phyloP scores from a whole-genome alignment of 2,888 invertebrate genomes.

The Morinoia aosen region DNA sequence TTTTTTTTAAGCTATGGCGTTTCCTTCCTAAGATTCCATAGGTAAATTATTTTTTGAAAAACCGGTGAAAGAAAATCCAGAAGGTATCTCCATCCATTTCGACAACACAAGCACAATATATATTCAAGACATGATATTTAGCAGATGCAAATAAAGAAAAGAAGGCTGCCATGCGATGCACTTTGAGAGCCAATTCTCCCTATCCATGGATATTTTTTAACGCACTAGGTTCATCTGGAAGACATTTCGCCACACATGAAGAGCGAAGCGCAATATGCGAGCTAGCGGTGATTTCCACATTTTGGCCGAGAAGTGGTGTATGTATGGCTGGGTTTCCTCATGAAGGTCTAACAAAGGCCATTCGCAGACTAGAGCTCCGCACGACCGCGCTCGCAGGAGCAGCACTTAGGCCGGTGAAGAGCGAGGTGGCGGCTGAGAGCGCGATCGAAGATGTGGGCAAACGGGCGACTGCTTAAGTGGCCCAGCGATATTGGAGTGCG shows the following conservation, averaged over 20 bases:
- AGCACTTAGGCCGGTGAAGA: background rate
- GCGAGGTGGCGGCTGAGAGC: background rate
- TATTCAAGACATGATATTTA: no score
- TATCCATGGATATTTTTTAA: background rate
- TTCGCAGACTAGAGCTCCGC: slow-evolving; percentile 9
- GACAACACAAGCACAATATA: no score
- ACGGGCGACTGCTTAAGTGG: slow-evolving; percentile 12
- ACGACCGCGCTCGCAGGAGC: background rate
- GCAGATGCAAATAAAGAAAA: no score
- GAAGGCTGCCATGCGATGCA: no score
- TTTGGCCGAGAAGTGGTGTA: background rate
- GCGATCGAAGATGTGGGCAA: background rate
- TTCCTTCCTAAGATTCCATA: no score
- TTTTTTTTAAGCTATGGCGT: no score
- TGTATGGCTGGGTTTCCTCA: background rate
- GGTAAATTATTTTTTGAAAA: no score
- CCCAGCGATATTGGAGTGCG: background rate
- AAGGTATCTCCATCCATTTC: no score
- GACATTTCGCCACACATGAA: background rate
- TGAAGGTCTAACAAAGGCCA: background rate
- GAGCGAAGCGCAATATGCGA: background rate
- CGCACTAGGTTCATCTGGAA: background rate
- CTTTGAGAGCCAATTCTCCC: no score
- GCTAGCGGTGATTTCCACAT: background rate
- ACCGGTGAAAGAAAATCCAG: no score